Base-by-base conservation (phyloP, 2,113 vertebrate species). In the Phaethon lepturus region DNA sequence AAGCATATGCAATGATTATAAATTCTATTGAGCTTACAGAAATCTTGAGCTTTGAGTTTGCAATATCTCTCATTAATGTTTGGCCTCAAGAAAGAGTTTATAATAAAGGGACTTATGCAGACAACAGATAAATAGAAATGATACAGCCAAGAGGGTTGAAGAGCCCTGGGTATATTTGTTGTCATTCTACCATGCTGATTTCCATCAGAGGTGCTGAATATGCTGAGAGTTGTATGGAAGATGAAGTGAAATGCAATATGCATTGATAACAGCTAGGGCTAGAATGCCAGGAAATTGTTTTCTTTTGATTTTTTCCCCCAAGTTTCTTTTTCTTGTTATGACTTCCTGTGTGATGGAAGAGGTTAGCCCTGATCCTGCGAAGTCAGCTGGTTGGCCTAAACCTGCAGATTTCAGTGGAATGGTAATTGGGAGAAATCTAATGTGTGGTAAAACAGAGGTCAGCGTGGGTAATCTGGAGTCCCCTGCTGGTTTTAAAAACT, bases 61-160 rank as follows among this genome's bases (percentile, higher is more conserved):
- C 93, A 94, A 45, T 94, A 88, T 93, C 93, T 93, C 91, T 95
- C 94, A 93, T 97, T 97, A 95, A 95, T 90, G 93, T 87, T 93
- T 96, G 95, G 95, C 97, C 96, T 95, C 84, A 66, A 96, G 96
- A 96, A 97, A 83, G 93, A 87, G 93, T 93, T 96, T 95, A 85
- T 96, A 72, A 91, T 91, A 96, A 96, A 95, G 74, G 84, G 49
- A 88, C 81, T 91, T 94, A 79, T 2, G 0, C 87, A 94, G 93
- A 93, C 77, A 97, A 94, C 81, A 96, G 97, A 97, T 95, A 97
- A 95, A 96, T 88, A 96, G 89, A 85, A 96, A 86, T 80, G 77
- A 97, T 96, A 95, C 67, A 80, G 93, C 96, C 94, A 83, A 90
- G 93, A 95, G 93, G 81, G 67, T 35, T 93, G 94, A 96, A 90